Evolutionary conservation across 35 echinoderm and acorn worm genomes (phyloP), one percentile per base, ranked within the genome.

Genomic region (Amphiura filiformis): DNA sequence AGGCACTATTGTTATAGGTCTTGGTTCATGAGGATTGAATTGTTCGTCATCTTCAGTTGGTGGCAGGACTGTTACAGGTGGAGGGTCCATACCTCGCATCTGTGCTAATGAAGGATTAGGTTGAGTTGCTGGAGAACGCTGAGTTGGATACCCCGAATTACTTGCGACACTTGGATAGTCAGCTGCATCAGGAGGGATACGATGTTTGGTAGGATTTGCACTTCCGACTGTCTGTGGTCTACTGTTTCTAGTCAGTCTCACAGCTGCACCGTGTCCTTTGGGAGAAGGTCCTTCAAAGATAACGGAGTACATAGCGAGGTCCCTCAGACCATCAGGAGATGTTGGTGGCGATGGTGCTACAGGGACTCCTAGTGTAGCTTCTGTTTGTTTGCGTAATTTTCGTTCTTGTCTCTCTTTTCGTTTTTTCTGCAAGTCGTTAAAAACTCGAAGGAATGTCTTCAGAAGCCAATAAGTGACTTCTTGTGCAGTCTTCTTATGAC

Each of bases 381-480:
- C 77, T 76, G 78, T 81, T 39, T 80, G 90, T 20, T 90, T 41
- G 7, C 79, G 78, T 28, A 88, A 18, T 38, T 90, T 94, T 36
- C 90, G 85, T 15, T 99, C 96, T 77, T 92, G 90, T 44, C 93
- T 31, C 64, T 89, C 79, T 56, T 87, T 84, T 79, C 96, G 26
- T 40, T 88, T 94, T 77, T 80, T 86, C 44, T 99, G 96, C 37
- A 99, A 78, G 52, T 95, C 93, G 34, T 99, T 93, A 52, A 99
- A 99, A 0, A 99, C 96, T 57, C 95, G 93, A 9, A 99, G 85
- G 85, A 99, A 99, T 17, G 96, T 99, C 70, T 90, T 76, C 0
- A 99, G 81, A 0, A 99, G 76, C 96, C 96, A 99, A 39, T 99
- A 95, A 7, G 96, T 99, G 30, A 99, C 90, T 75, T 94, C 87